These are phyloP conservation scores for Epistrophe grossulariae DNA, from an alignment of 2,888 invertebrate species.

Conservation along the genomic window DNA sequence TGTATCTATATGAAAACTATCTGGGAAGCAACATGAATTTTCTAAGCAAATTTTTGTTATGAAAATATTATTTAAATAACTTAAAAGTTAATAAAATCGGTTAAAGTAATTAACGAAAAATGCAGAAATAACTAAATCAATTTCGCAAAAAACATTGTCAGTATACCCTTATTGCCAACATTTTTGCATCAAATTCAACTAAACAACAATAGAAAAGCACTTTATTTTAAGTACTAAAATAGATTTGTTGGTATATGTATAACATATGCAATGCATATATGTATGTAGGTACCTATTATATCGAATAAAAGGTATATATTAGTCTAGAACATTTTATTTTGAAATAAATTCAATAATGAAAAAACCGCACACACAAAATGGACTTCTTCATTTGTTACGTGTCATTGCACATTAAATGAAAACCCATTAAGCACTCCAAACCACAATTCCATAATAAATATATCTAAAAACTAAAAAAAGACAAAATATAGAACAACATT, in stretches of 20 bases:
- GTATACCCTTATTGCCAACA: not conserved
- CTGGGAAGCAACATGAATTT: too few species aligned
- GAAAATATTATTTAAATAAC: too few species aligned
- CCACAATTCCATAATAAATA: conserved; percentile 21
- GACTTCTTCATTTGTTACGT: conserved; percentile 55
- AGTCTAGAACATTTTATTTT: conserved; percentile 13
- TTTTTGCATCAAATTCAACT: not conserved
- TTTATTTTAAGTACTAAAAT: not conserved
- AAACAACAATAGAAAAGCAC: not conserved
- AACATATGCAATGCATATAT: too few species aligned
- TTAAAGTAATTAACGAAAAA: too few species aligned
- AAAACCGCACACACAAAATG: conserved; percentile 42
- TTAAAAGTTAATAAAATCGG: too few species aligned
- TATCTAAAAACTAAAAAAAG: not conserved
- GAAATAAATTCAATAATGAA: conserved; percentile 46
- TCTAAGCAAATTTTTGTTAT: too few species aligned
- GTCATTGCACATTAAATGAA: conserved; percentile 60
- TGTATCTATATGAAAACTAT: too few species aligned
- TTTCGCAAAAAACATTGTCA: too few species aligned
- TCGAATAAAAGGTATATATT: not conserved
- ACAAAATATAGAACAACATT: conserved; percentile 26
- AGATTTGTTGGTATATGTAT: too few species aligned
- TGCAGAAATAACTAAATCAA: too few species aligned
- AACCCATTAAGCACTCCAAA: conserved; percentile 58
- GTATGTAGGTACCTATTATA: too few species aligned